Evolutionary conservation across 1,140 invertebrate species (phyloP), one percentile per base, ranked within the genome.

Genomic region (Hyphantria cunea): DNA sequence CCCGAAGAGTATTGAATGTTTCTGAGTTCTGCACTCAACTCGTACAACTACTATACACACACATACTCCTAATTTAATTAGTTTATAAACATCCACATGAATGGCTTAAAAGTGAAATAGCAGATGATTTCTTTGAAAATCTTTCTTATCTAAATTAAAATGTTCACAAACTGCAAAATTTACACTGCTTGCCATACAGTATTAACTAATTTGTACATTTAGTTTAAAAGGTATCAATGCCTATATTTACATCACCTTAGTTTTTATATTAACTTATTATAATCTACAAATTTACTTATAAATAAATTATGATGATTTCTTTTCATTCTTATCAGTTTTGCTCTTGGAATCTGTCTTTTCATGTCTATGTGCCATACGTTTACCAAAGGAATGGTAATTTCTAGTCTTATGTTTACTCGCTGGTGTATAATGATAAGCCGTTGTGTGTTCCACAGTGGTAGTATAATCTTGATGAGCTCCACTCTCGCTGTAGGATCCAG

Each of bases 351-450:
- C 64, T 39, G 65, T 3, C 44, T 78, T 85, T 33, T 60, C 72
- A 11, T 78, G 74, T 8, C 74, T 68, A 42, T 81, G 84, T 0
- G 58, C 66, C 74, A 85, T 87, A 44, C 87, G 72, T 63, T 90
- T 88, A 0, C 75, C 74, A 52, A 84, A 74, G 15, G 72, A 72
- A 41, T 86, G 82, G 51, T 85, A 80, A 65, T 83, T 87, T 14
- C 73, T 64, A 32, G 68, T 39, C 47, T 70, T 76, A 65, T 82
- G 70, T 58, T 78, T 67, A 56, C 70, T 64, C 14, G 78, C 72
- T 8, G 76, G 64, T 33, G 70, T 50, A 34, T 82, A 81, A 48
- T 80, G 75, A 33, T 68, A 42, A 55, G 58, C 58, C 13, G 58
- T 58, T 5, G 73, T 74, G 39, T 89, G 83, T 58, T 84, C 76